phyloP scores from a whole-genome alignment of 2,797 vertebrate species.

The Thripadectes ignobilis region DNA sequence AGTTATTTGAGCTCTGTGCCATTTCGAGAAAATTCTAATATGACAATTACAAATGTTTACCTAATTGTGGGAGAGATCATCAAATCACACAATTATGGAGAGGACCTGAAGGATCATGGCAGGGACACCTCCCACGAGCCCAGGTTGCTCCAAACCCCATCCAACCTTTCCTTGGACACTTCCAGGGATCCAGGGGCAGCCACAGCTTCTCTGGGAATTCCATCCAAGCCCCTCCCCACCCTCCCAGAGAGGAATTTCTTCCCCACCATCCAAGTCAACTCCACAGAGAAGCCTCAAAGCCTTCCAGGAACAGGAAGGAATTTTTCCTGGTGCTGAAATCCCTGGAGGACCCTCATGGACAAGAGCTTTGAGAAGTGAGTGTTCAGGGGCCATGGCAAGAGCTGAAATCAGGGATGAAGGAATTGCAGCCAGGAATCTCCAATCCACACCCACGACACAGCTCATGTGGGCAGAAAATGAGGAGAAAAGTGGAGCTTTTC shows the following conservation, averaged over 20 bases:
- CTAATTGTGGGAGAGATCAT: neutral
- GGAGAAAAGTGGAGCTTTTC: neutral
- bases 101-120: neutral
- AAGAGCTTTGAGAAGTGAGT: neutral
- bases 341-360: neutral
- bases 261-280: neutral
- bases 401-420: neutral
- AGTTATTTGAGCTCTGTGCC: neutral
- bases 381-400: neutral
- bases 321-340: neutral
- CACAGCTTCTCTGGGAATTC: neutral
- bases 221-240: neutral
- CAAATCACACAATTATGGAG: neutral
- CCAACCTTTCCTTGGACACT: neutral
- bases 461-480: neutral
- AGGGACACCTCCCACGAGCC: neutral
- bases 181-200: neutral
- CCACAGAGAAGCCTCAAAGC: neutral
- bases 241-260: neutral
- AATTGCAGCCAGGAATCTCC: neutral
- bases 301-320: neutral
- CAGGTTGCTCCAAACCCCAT: rapidly evolving
- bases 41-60: neutral
- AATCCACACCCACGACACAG: neutral
- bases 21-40: neutral